Conservation (phyloP, 2,888 invertebrate species). For the Andrena bucephala region DNA sequence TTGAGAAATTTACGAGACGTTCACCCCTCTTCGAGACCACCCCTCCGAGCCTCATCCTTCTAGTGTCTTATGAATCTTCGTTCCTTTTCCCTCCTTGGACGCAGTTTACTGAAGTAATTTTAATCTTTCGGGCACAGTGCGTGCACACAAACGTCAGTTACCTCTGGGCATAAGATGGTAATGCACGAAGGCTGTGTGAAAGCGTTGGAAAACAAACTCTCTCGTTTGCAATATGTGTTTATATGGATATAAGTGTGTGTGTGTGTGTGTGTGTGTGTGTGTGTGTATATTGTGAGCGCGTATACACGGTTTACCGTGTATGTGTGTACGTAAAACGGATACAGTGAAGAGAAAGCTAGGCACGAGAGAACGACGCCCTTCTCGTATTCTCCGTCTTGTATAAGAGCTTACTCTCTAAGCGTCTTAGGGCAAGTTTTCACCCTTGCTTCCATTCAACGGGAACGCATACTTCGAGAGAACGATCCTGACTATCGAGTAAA, state of each 20-base stretch:
- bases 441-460: conserved; percentile 68
- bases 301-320: conserved; percentile 7
- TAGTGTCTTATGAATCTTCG: conserved; percentile 54
- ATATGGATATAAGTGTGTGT: background rate
- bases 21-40: conserved; percentile 60
- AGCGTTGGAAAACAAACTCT: conserved; percentile 57
- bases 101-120: conserved; percentile 84
- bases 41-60: conserved; percentile 50
- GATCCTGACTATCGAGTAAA: conserved; percentile 53
- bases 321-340: conserved; percentile 48
- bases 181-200: conserved; percentile 32
- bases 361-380: conserved; percentile 72
- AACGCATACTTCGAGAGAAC: conserved; percentile 40
- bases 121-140: conserved; percentile 79
- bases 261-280: background rate
- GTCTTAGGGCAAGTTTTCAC: conserved; percentile 84
- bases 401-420: conserved; percentile 83
- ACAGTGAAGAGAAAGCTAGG: conserved; percentile 21
- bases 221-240: conserved; percentile 4
- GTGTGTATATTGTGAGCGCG: background rate
- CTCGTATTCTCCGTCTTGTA: conserved; percentile 82
- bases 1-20: conserved; percentile 83
- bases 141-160: conserved; percentile 57
- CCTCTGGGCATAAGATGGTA: conserved; percentile 33
- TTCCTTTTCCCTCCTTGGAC: conserved; percentile 64